These are phyloP conservation scores for Choristoneura fumiferana DNA, from an alignment of 1,140 invertebrate genomes.

Conservation along the genomic window DNA sequence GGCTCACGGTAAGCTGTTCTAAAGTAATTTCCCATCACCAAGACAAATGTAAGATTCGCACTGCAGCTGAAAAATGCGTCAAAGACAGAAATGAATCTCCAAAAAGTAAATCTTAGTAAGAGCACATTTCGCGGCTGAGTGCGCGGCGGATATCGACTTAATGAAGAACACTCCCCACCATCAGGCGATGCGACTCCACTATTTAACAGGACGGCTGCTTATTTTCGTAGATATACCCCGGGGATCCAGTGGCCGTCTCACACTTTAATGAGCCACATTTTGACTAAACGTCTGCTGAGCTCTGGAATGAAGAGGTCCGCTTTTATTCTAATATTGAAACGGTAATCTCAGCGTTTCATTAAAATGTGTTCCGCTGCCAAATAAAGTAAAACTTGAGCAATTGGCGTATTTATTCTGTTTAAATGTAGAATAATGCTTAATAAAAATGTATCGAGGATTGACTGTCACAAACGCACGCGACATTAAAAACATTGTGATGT, in stretches of 20 bases:
- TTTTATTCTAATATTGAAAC: constrained; percentile 12
- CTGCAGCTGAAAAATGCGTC: constrained; percentile 16
- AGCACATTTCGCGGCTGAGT: constrained; percentile 32
- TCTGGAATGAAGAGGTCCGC: constrained; percentile 9
- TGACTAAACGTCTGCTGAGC: constrained; percentile 9
- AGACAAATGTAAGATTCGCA: constrained; percentile 9
- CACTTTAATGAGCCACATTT: constrained; percentile 17
- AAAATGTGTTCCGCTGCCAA: neutral
- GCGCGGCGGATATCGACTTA: constrained; percentile 40
- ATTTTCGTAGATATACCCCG: constrained; percentile 33
- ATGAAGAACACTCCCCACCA: constrained; percentile 42
- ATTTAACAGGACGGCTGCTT: constrained; percentile 37
- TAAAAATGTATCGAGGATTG: too few relatives aligned
- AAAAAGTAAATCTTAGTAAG: constrained; percentile 32
- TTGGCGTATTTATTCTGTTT: too few relatives aligned
- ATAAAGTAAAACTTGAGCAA: too few relatives aligned
- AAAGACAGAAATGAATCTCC: constrained; percentile 5
- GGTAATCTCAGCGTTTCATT: constrained; percentile 13
- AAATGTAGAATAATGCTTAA: too few relatives aligned
- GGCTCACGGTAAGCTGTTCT: neutral
- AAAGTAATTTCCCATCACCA: constrained; percentile 9
- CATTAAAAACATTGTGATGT: too few relatives aligned
- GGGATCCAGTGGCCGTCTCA: constrained; percentile 25
- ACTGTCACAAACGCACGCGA: too few relatives aligned
- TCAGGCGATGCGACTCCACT: constrained; percentile 34